These are phyloP conservation scores for Austrolebias charrua DNA, from an alignment of 2,797 vertebrate genomes.

Conservation along the genomic window DNA sequence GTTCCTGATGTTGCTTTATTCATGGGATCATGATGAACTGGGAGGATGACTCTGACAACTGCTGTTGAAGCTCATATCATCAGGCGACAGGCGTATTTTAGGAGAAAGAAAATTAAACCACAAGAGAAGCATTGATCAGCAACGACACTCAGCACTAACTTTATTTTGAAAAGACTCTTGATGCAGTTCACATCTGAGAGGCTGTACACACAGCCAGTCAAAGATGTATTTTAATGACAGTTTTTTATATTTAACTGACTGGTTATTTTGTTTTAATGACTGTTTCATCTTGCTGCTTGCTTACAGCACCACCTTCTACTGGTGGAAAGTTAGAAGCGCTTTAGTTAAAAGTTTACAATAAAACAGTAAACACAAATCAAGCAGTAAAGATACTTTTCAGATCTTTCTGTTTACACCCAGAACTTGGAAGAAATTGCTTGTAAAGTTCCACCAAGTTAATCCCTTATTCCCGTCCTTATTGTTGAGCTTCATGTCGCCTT, in stretches of 20 bases:
- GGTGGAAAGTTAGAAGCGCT: neutral
- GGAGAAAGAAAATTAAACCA: neutral
- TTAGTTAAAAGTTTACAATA: neutral
- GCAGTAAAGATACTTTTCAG: neutral
- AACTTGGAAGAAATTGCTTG: neutral
- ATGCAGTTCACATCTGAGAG: neutral
- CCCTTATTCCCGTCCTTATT: neutral
- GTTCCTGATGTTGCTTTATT: neutral
- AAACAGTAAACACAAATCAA: neutral
- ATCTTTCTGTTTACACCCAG: neutral
- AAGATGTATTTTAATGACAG: too few relatives aligned
- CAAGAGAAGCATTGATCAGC: neutral
- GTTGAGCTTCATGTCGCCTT: conserved; percentile 5
- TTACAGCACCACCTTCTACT: conserved; percentile 21
- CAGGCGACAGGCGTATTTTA: too few relatives aligned
- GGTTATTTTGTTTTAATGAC: too few relatives aligned
- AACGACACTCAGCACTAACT: too few relatives aligned
- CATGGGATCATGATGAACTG: neutral
- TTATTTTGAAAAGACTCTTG: too few relatives aligned
- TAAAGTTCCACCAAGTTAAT: neutral
- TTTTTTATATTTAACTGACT: too few relatives aligned
- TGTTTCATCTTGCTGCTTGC: neutral
- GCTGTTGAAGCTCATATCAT: too few relatives aligned
- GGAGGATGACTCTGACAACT: too few relatives aligned
- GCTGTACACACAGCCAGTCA: too few relatives aligned